phyloP scores from a whole-genome alignment of 2,113 vertebrate species.

The Dendrocopos noguchii region DNA sequence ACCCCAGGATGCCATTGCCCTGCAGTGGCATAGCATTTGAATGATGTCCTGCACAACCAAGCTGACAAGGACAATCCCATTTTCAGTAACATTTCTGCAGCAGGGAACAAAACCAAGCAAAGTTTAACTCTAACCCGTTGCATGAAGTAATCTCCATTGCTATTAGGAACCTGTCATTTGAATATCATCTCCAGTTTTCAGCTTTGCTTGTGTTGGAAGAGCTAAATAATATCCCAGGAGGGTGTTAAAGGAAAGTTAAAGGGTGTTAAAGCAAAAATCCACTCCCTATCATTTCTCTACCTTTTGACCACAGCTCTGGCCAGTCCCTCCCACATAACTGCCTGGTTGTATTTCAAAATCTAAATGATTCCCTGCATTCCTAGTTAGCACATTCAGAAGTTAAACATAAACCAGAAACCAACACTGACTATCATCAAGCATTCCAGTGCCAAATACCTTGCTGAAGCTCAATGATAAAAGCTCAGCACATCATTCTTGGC shows the following conservation, averaged over 20 bases:
- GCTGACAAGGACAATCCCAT: neutral
- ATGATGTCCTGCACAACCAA: rapidly evolving
- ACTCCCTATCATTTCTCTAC: neutral
- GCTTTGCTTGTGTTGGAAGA: neutral
- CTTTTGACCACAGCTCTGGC: neutral
- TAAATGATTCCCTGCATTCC: conserved; percentile 38
- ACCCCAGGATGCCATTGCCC: neutral
- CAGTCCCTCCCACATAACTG: conserved; percentile 14
- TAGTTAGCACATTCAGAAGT: conserved; percentile 48
- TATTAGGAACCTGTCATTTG: neutral
- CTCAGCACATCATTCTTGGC: conserved; percentile 33
- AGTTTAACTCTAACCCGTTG: neutral
- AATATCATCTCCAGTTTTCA: neutral
- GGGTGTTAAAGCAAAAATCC: conserved; percentile 1
- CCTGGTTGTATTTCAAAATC: conserved; percentile 43
- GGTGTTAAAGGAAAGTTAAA: neutral
- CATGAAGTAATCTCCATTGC: neutral
- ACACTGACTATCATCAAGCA: conserved; percentile 35
- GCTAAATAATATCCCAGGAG: neutral
- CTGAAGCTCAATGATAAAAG: conserved; percentile 47
- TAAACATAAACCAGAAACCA: conserved; percentile 73
- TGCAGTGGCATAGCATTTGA: neutral
- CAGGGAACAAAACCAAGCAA: neutral
- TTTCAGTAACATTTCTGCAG: neutral
- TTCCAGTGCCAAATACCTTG: conserved; percentile 62